Evolutionary conservation across 2,797 vertebrate species (phyloP), one percentile per base, ranked within the genome.

Genomic region (Lophotriccus pileatus): DNA sequence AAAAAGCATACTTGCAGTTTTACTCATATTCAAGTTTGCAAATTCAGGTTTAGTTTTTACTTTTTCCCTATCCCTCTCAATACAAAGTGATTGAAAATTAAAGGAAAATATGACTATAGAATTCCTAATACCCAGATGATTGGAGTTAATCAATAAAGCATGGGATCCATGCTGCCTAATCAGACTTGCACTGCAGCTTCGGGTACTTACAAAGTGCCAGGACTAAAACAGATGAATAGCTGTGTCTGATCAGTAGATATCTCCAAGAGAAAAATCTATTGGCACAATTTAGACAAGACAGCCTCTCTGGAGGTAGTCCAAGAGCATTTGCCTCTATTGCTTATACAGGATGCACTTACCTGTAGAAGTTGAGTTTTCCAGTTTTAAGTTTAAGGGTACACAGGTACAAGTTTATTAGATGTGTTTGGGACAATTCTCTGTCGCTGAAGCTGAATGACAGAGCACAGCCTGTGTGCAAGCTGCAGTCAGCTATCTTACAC

Each of bases 121-220:
- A 28, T 63, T 90, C n/a, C 18, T 59, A 15, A 70, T 34, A 32
- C 1, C 0, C 1, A 34, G 23, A 56, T 60, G 69, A 25, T 46
- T 75, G 3, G 22, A 73, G 6, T 77, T 70, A 83, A 53, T 43
- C 32, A 67, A 34, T 39, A 73, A 62, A 69, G 5, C 15, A 44
- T 22, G 11, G 21, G 24, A 37, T 77, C n/a, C 1, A 2, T 1
- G 0, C 18, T 47, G 30, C 18, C 34, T 55, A n/a, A 55, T 25
- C 55, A n/a, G 36, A 55, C 10, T 69, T 52, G 9, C 10, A 34
- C 4, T 67, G 28, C 16, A 74, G 36, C 66, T 66, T 73, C 21
- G 44, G n/a, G 20, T 50, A n/a, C 18, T 59, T 46, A 36, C 11
- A 60, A 73, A 87, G 20, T 39, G 44, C 20, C 19, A 60, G 47